Base-by-base conservation (phyloP, 1,140 invertebrate genomes). In the Drosophila littoralis region DNA sequence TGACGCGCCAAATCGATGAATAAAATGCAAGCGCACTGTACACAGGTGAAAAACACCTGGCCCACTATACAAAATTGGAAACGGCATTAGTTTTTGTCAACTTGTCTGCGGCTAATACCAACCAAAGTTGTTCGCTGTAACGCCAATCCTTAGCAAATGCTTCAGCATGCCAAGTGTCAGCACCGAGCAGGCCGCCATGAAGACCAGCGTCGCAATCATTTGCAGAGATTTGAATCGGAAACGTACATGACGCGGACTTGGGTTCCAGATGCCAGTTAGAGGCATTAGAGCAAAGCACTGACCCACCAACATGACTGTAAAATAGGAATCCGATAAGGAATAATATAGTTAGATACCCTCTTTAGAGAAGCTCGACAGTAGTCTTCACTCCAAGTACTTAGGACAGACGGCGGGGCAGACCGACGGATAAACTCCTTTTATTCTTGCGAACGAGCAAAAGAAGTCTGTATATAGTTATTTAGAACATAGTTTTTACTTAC, bases 71-170 rank as follows among this genome's bases (percentile, higher is more conserved):
- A 13, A 22, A 9, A 8, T 28, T 5, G 32, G 12, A 12, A 35
- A 43, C 7, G 10, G 12, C 9, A 12, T 13, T 9, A 43, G 36
- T 15, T 12, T 40, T 48, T 28, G 6, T 38, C 1, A 7, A 9
- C 1, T 7, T 10, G 15, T 36, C 7, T 3, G 2, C 9, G 2
- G 28, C 7, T 12, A 0, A 17, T 8, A 59, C 81, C 66, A 12
- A 92, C 91, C 89, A 36, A 90, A 79, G 64, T 92, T 92, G 55
- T 92, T 92, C 2, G 91, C 79, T 38, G 80, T 82, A 3, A 92
- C 67, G 9, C 89, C 89, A 70, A 91, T 75, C 22, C 57, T 57
- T 1, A 81, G 6, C 36, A 92, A 67, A 32, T 76, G 74, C 40
- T 59, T 82, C 0, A 92, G 7, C 66, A 74, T 88, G 9, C 72